Evolutionary conservation across 1,140 invertebrate genomes (phyloP).

Genomic region (Homalodisca vitripennis): DNA sequence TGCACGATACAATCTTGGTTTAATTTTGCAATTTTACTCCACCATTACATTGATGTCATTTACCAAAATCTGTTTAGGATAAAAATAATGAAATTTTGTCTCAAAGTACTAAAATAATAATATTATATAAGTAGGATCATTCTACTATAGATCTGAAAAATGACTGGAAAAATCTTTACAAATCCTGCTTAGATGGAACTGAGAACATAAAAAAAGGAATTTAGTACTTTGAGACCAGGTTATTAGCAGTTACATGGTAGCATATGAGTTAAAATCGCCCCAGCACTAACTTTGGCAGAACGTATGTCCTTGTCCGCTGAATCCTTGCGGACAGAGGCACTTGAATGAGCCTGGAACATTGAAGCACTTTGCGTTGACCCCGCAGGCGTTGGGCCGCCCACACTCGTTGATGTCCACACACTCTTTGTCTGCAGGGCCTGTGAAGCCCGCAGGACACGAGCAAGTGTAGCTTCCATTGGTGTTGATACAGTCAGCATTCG

Average conservation of each 20-base stretch:
- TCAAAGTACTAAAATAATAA: too few relatives aligned
- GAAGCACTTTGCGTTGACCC: conserved; percentile 68
- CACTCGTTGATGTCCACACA: conserved; percentile 69
- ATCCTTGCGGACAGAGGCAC: conserved; percentile 69
- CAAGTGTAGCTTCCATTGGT: conserved; percentile 71
- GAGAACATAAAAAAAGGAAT: too few relatives aligned
- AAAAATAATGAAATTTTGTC: too few relatives aligned
- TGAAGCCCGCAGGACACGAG: conserved; percentile 70
- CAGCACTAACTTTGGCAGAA: conserved; percentile 81
- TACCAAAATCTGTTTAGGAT: too few relatives aligned
- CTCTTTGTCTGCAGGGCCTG: conserved; percentile 52
- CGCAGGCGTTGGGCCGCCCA: conserved; percentile 60
- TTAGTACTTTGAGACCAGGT: too few relatives aligned
- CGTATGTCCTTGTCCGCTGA: conserved; percentile 58
- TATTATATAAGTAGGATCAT: too few relatives aligned
- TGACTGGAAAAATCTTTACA: too few relatives aligned
- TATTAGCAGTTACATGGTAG: background rate
- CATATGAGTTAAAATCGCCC: conserved; percentile 33
- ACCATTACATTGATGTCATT: too few relatives aligned
- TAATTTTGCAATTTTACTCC: too few relatives aligned
- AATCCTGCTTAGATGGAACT: too few relatives aligned
- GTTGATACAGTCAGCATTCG: conserved; percentile 72
- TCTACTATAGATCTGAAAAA: too few relatives aligned
- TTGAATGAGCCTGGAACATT: conserved; percentile 72
- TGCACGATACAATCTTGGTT: too few relatives aligned